phyloP scores from a whole-genome alignment of 1,140 invertebrate genomes.

The Nymphalis io region DNA sequence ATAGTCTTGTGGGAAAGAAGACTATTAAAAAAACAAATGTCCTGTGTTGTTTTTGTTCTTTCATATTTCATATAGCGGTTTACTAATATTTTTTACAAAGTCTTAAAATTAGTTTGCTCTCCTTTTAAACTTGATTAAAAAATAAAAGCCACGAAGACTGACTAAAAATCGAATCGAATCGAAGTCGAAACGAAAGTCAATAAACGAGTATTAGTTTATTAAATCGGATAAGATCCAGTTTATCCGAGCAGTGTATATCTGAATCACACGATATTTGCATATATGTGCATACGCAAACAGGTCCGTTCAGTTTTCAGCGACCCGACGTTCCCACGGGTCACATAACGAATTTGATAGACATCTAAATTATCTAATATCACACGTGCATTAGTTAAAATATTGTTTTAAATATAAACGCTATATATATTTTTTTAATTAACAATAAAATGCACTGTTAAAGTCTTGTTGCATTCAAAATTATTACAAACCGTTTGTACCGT shows the following conservation, averaged over 20 bases:
- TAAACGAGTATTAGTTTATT: slow-evolving; percentile 27
- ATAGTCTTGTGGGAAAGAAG: background rate
- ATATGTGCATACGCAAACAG: slow-evolving; percentile 53
- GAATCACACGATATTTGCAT: slow-evolving; percentile 48
- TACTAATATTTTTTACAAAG: background rate
- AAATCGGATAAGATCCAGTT: slow-evolving; percentile 52
- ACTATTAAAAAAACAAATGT: background rate
- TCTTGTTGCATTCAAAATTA: background rate
- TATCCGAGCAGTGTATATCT: slow-evolving; percentile 41
- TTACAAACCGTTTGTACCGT: slow-evolving; percentile 25
- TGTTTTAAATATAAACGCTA: background rate
- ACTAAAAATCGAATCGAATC: too few relatives aligned
- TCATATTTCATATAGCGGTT: background rate
- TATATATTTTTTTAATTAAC: background rate
- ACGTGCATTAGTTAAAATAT: slow-evolving; percentile 25
- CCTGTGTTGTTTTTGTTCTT: background rate
- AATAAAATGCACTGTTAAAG: background rate
- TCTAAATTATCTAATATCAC: slow-evolving; percentile 24
- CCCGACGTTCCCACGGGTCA: slow-evolving; percentile 55
- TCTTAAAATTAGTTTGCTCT: background rate
- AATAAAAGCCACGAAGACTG: background rate
- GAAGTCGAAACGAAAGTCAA: slow-evolving; percentile 14
- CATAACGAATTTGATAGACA: slow-evolving; percentile 27
- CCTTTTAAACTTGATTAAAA: background rate
- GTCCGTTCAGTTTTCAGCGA: slow-evolving; percentile 51